Evolutionary conservation across 2,888 invertebrate genomes (phyloP).

Genomic region (Neoitamus cyanurus): DNA sequence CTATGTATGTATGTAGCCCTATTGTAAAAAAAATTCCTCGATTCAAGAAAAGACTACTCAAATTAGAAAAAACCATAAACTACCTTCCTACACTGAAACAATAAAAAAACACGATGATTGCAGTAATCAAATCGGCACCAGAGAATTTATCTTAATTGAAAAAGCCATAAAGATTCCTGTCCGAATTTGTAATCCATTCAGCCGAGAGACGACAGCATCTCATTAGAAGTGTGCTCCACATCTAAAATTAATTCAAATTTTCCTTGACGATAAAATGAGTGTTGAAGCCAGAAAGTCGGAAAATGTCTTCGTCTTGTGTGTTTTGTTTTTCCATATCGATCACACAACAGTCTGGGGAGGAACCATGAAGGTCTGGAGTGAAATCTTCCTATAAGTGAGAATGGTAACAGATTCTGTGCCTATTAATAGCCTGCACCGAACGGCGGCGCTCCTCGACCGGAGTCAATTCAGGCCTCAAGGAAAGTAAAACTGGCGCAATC

Average conservation of each 20-base stretch:
- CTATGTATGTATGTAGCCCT: too few relatives aligned
- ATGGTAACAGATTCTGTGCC: constrained; percentile 35
- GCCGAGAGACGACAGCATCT: constrained; percentile 25
- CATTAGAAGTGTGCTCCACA: constrained; percentile 39
- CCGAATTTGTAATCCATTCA: constrained; percentile 30
- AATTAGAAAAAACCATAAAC: background rate
- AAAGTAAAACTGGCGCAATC: background rate
- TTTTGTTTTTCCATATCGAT: constrained; percentile 15
- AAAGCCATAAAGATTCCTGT: background rate
- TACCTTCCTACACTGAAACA: background rate
- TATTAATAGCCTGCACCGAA: constrained; percentile 18
- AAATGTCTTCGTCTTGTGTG: constrained; percentile 11
- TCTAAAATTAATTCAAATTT: constrained; percentile 45
- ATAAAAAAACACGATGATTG: background rate
- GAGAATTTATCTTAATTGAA: background rate
- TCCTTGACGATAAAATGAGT: constrained; percentile 43
- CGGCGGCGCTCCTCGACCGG: background rate
- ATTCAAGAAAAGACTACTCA: background rate
- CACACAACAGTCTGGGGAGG: constrained; percentile 12
- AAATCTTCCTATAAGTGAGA: constrained; percentile 34
- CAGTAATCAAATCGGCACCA: background rate
- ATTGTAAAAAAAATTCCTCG: too few relatives aligned
- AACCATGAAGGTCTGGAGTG: constrained; percentile 28
- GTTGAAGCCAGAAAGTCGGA: constrained; percentile 28
- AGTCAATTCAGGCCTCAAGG: background rate